Conservation (phyloP, 1,140 invertebrate species). For the Bombus turneri region DNA sequence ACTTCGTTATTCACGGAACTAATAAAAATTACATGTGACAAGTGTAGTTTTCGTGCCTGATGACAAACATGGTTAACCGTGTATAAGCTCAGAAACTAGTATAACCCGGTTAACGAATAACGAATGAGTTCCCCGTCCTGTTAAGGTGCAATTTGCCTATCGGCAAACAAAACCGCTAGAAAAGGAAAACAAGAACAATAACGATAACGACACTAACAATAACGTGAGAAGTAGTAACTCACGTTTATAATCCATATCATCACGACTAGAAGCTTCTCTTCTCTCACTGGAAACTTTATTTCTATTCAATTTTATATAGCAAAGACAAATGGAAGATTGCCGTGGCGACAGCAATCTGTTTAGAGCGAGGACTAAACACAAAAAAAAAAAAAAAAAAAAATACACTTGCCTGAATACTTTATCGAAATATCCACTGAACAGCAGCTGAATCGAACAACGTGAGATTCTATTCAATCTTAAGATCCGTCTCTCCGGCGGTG, state of each 20-base stretch:
- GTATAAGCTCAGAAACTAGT: neutral
- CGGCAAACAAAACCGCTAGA: neutral
- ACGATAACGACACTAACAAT: neutral
- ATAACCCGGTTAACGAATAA: neutral
- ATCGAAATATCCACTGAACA: neutral
- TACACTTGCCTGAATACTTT: neutral
- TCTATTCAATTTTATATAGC: neutral
- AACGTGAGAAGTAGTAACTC: neutral
- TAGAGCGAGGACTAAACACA: too few species aligned
- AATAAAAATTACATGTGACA: neutral
- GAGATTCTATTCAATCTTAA: slow-evolving; percentile 2
- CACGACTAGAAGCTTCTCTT: neutral
- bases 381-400: neutral
- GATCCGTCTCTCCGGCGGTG: neutral
- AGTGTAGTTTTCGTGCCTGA: too few species aligned
- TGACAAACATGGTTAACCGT: neutral
- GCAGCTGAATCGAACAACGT: neutral
- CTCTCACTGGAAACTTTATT: neutral
- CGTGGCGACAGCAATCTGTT: neutral
- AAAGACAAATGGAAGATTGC: neutral
- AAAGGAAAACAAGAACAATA: neutral
- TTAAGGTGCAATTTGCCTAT: slow-evolving; percentile 49
- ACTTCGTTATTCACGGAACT: neutral
- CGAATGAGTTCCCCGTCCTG: neutral
- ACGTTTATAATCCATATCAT: too few species aligned